Percentiles rank a stretch among this genome's conserved stretches.
phyloP scores from a whole-genome alignment of 2,113 vertebrate genomes.

The Pachycephala philippinensis region DNA sequence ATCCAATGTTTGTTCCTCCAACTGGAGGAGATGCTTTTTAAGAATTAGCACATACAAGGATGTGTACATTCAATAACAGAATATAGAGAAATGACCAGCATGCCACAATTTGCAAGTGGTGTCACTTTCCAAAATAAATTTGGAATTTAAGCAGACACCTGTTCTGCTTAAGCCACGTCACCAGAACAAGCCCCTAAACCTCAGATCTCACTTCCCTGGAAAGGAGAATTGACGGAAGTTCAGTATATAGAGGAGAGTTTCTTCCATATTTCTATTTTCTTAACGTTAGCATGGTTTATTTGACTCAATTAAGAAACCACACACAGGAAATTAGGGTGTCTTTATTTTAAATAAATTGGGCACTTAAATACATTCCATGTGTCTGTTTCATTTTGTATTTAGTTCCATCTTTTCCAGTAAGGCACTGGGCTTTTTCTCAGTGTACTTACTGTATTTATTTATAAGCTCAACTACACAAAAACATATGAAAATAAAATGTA shows the following conservation, averaged over 20 bases:
- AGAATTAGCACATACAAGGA: background rate
- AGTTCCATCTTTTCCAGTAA: background rate
- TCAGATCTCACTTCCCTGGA: background rate
- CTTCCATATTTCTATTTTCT: background rate
- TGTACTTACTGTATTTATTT: background rate
- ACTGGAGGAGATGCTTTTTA: background rate
- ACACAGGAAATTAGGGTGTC: background rate
- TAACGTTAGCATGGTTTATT: background rate
- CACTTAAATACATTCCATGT: background rate
- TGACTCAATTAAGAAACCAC: background rate
- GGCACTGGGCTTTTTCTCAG: background rate
- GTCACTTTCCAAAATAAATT: background rate
- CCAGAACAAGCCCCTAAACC: background rate
- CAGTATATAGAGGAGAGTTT: background rate
- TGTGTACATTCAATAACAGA: background rate
- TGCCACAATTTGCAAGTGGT: background rate
- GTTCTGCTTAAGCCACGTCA: background rate
- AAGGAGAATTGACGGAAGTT: background rate
- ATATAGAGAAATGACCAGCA: background rate
- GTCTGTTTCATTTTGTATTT: background rate
- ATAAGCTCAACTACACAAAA: background rate
- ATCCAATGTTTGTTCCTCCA: background rate
- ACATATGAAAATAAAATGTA: background rate
- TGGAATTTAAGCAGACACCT: background rate
- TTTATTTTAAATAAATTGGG: background rate